Base-by-base conservation (phyloP, 2,888 invertebrate species). In the Nebria salina region DNA sequence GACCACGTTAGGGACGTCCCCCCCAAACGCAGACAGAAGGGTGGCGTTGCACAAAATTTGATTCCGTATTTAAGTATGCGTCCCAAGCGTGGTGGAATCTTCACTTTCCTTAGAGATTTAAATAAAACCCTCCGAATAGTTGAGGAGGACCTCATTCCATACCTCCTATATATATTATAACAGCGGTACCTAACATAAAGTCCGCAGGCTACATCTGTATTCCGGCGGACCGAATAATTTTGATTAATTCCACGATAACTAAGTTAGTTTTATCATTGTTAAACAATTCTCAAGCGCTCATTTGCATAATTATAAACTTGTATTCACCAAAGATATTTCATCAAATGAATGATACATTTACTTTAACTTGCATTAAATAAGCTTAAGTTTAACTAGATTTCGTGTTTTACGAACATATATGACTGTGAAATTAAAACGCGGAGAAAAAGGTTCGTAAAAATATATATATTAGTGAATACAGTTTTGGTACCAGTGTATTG, bases 41-140 rank as follows among this genome's bases (percentile, higher is more conserved):
- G 15, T 25, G 70, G 26, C 4, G 8, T 25, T 70, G 70, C 70
- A 25, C 70, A 70, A 70, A 70, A 70, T 26, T 70, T 70, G 70
- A 70, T 70, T 70, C 70, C 70, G 70, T 26, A 70, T 20, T 70
- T 70, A 70, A 70, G 70, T 70, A 73, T 73, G 73, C 42, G 42
- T 73, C 54, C 41, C 42, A 15, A 15, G 42, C 73, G 73, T 73
- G 73, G n/a, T 34, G 73, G 73, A 73, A 73, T 73, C 73, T 73
- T 73, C 73, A 11, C 41, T 73, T 72, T 73, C 73, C 70, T 73
- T 73, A 34, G 42, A 73, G 73, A 73, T 73, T 73, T 73, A 73
- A 73, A 73, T 73, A 73, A 73, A 73, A 73, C 73, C 73, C 73
- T 41, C 15, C 6, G 42, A 42, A 73, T 70, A 70, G 70, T 70